phyloP scores from a whole-genome alignment of 2,888 invertebrate species.

The Ornithoptera alexandrae region DNA sequence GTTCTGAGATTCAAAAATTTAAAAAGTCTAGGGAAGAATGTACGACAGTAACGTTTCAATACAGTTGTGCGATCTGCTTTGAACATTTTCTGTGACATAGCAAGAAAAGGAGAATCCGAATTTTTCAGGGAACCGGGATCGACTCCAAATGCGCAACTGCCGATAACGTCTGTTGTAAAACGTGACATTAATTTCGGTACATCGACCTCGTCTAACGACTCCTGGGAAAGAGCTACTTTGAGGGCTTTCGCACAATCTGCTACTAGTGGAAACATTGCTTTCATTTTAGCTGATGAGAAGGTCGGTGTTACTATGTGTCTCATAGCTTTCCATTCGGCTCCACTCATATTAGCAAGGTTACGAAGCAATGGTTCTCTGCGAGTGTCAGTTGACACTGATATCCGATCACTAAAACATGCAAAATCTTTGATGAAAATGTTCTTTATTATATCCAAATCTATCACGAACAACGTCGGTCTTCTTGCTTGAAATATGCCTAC shows the following conservation, averaged over 20 bases:
- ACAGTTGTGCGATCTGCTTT: slow-evolving; percentile 59
- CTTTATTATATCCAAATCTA: slow-evolving; percentile 66
- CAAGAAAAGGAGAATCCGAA: slow-evolving; percentile 64
- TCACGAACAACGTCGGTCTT: slow-evolving; percentile 66
- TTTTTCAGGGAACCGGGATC: slow-evolving; percentile 65
- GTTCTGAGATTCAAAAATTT: slow-evolving; percentile 67
- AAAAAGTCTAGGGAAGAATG: slow-evolving; percentile 67
- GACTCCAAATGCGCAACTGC: slow-evolving; percentile 73
- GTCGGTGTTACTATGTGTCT: slow-evolving; percentile 70
- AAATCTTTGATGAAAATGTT: slow-evolving; percentile 63
- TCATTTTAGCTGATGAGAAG: slow-evolving; percentile 76
- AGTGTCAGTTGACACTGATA: slow-evolving; percentile 66
- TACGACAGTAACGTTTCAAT: slow-evolving; percentile 67
- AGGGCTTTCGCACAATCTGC: slow-evolving; percentile 64
- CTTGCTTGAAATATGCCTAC: slow-evolving; percentile 73
- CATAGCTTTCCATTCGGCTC: slow-evolving; percentile 73
- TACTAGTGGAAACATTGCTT: slow-evolving; percentile 72
- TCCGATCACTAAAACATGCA: slow-evolving; percentile 63
- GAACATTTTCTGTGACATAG: slow-evolving; percentile 73
- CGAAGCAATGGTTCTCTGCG: slow-evolving; percentile 68
- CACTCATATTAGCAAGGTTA: slow-evolving; percentile 72
- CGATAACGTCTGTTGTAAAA: slow-evolving; percentile 72
- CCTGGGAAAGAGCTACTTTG: slow-evolving; percentile 48
- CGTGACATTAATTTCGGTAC: slow-evolving; percentile 64
- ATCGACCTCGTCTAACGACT: slow-evolving; percentile 54